Percentiles rank a stretch among this genome's conserved stretches.
phyloP scores from a whole-genome alignment of 2,797 vertebrate species.

The Ptychadena robeensis region DNA sequence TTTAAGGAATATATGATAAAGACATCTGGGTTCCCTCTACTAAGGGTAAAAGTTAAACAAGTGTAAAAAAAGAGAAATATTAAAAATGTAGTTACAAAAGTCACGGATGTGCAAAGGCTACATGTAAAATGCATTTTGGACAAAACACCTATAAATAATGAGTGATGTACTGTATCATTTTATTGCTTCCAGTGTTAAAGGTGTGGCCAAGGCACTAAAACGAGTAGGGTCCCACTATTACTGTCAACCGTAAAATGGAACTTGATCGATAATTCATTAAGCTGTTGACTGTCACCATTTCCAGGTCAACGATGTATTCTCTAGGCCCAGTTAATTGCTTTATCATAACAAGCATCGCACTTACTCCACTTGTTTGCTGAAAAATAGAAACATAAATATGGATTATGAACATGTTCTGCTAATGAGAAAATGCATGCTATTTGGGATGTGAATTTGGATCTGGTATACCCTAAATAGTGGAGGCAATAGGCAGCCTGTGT shows the following conservation, averaged over 20 bases:
- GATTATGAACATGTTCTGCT: not conserved
- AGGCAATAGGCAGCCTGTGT: too few relatives aligned
- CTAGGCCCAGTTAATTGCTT: conserved; percentile 87
- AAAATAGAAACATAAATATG: conserved; percentile 59
- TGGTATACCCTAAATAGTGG: too few relatives aligned
- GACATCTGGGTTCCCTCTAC: not conserved
- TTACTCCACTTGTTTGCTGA: conserved; percentile 90
- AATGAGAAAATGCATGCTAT: not conserved
- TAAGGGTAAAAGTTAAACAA: not conserved
- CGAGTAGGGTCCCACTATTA: conserved; percentile 91
- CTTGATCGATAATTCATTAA: conserved; percentile 89
- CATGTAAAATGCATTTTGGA: conserved; percentile 63
- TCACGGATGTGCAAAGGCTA: conserved; percentile 68
- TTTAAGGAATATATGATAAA: not conserved
- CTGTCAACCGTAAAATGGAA: conserved; percentile 91
- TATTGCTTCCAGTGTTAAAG: conserved; percentile 68
- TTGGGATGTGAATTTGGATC: not conserved
- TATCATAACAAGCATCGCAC: conserved; percentile 94
- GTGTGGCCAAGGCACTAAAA: conserved; percentile 78
- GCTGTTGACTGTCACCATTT: conserved; percentile 94
- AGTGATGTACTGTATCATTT: conserved; percentile 77
- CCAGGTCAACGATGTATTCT: conserved; percentile 93
- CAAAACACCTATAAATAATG: conserved; percentile 80
- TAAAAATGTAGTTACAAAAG: conserved; percentile 13
- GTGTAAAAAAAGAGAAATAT: not conserved